phyloP scores from a whole-genome alignment of 2,797 vertebrate genomes.

The Halcyon badia region DNA sequence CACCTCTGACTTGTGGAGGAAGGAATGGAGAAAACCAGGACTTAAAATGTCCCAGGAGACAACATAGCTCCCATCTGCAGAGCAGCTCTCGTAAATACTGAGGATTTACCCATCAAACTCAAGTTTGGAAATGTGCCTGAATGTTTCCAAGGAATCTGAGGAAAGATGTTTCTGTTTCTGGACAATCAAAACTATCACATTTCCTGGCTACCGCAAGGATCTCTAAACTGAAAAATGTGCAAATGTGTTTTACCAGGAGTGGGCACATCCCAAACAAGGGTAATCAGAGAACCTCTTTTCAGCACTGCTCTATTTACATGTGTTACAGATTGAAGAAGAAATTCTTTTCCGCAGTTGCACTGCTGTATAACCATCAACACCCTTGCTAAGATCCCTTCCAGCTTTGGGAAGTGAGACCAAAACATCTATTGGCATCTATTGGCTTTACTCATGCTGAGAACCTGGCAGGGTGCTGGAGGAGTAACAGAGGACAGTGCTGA shows the following conservation, averaged over 20 bases:
- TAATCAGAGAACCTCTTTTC: slow-evolving; percentile 12
- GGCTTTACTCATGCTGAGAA: neutral
- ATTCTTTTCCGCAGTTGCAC: neutral
- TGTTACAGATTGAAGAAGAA: neutral
- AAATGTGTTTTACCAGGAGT: slow-evolving; percentile 21
- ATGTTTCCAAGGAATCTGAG: slow-evolving; percentile 52
- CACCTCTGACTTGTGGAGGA: neutral
- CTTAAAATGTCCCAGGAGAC: neutral
- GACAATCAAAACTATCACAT: slow-evolving; percentile 39
- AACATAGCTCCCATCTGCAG: neutral
- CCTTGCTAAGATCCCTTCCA: neutral
- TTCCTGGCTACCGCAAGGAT: slow-evolving; percentile 1
- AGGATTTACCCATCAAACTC: slow-evolving; percentile 16
- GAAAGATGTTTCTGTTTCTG: slow-evolving; percentile 29
- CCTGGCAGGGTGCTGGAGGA: neutral
- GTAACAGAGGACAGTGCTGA: neutral
- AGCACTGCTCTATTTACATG: neutral
- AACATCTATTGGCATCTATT: neutral
- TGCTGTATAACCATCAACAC: neutral
- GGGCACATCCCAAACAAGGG: neutral
- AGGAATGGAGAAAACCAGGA: neutral
- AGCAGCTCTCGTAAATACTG: neutral
- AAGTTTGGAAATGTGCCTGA: slow-evolving; percentile 7
- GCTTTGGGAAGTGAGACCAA: neutral
- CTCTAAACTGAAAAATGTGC: slow-evolving; percentile 14